Evolutionary conservation across 2,888 invertebrate genomes (phyloP).

Genomic region (Melieria picta): DNA sequence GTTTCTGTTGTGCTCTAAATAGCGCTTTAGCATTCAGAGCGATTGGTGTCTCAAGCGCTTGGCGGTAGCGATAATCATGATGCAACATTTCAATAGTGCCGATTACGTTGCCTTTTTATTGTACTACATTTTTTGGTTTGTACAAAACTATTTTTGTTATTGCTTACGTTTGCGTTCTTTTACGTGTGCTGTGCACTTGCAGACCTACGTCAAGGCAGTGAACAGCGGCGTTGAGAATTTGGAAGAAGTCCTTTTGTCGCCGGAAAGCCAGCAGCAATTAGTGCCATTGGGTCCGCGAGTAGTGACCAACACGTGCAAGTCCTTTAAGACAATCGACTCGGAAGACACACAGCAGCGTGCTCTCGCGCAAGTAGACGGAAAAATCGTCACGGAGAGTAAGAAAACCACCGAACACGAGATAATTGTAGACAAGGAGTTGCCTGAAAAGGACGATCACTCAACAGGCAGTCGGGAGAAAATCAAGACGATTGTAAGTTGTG

Average conservation of each 20-base stretch:
- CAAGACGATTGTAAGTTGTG: constrained; percentile 25
- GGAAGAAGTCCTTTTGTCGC: constrained; percentile 74
- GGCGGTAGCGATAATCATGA: constrained; percentile 29
- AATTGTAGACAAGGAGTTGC: constrained; percentile 81
- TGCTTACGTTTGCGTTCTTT: neutral
- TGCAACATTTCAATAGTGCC: constrained; percentile 26
- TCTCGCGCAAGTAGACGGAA: constrained; percentile 82
- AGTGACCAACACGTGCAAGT: constrained; percentile 79
- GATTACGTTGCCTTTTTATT: constrained; percentile 3
- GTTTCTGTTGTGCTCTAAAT: constrained; percentile 60
- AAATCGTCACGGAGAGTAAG: constrained; percentile 85
- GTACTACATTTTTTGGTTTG: neutral
- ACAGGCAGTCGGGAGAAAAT: constrained; percentile 59
- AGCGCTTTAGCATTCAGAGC: constrained; percentile 45
- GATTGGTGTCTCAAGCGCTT: constrained; percentile 38
- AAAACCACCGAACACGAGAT: constrained; percentile 87
- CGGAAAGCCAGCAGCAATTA: constrained; percentile 72
- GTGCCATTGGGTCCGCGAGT: constrained; percentile 77
- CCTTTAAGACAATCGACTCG: constrained; percentile 84
- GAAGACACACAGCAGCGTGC: constrained; percentile 84
- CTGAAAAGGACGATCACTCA: constrained; percentile 70
- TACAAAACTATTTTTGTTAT: neutral
- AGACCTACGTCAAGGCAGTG: constrained; percentile 82
- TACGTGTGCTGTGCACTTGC: constrained; percentile 43
- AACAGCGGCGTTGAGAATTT: constrained; percentile 74